Base-by-base conservation (phyloP, 1,140 invertebrate species). In the Phymastichus coffea region DNA sequence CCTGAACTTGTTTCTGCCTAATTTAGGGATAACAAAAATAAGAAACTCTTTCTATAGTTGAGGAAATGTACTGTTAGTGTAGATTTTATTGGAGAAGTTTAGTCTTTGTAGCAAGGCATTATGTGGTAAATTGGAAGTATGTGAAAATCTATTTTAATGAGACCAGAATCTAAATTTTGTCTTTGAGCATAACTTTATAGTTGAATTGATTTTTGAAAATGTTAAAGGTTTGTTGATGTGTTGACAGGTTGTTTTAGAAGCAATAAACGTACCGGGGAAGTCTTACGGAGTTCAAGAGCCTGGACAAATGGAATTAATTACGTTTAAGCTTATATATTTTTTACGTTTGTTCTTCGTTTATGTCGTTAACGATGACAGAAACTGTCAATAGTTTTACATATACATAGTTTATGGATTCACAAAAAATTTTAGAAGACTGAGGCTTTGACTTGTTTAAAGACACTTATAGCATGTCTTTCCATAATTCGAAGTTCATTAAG, bases 11-110 rank as follows among this genome's bases (percentile, higher is more conserved):
- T 30, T 53, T 1, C 38, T 7, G 7, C 33, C 52, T 12, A 22
- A 23, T 52, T 62, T 61, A n/a, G n/a, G 0, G 58, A 58, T 1
- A 65, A 58, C 35, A 26, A 62, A 48, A 7, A 55, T 35, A n/a
- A 61, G 14, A 19, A 44, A 55, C 12, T 63, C 43, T 15, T 33
- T 55, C 60, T 60, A 63, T 14, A 30, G 20, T 10, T 30, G 15
- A 1, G 56, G 60, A n/a, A 65, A 53, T n/a, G n/a, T 7, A 4
- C 23, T 22, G 6, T 15, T 2, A 3, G 4, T 20, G 25, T 25
- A 41, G 9, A 53, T 2, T 7, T 40, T n/a, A 15, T 53, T 53
- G 15, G 40, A 53, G 15, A 40, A 2, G 2, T 17, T 19, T 22
- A 52, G 35, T 14, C 20, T 14, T 9, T 4, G 2, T 1, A 12